Evolutionary conservation across 2,797 vertebrate species (phyloP), one percentile per base, ranked within the genome.

Genomic region (Typhlichthys subterraneus): DNA sequence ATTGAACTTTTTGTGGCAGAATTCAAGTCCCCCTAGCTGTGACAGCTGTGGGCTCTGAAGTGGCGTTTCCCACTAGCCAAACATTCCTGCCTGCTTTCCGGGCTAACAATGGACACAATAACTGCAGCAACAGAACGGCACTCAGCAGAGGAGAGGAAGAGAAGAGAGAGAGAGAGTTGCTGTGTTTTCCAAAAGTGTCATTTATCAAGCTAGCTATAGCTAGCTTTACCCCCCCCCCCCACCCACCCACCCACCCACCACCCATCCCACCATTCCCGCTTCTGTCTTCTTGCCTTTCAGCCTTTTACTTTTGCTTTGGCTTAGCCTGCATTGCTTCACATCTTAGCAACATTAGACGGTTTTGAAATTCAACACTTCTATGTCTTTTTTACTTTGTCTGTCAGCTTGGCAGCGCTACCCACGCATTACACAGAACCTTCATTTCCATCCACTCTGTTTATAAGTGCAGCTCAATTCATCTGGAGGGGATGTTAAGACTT

Each of bases 11-110:
- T 87, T 87, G 86, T 92, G 89, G 92, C 92, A 93, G 91, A 85
- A 89, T 79, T 91, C 54, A 83, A 91, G 90, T 94, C 93, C 91
- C 91, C 92, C 90, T 84, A 88, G 91, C 87, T 74, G 82, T 93
- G 92, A 93, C 91, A 92, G 93, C 92, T 93, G 91, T 91, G 92
- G 93, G 81, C 86, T 91, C 93, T 94, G 90, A 92, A 93, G 89
- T 93, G 89, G 81, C 82, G 87, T 91, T 95, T 94, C 93, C 91
- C 93, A 95, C 86, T 84, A 83, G 88, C 92, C 93, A 93, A 92
- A 93, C 92, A 89, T 83, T 90, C 89, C 94, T 93, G 90, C 91
- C 93, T 76, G 90, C 87, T 93, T 82, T 91, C 63, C 58, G 81
- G 33, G 87, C 86, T 86, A 80, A 89, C 89, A 89, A 92, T 89